A percentile compares a stretch with the other conserved stretches of the same genome.
Conservation (phyloP, 2,888 invertebrate genomes). For the Dicycla oo region DNA sequence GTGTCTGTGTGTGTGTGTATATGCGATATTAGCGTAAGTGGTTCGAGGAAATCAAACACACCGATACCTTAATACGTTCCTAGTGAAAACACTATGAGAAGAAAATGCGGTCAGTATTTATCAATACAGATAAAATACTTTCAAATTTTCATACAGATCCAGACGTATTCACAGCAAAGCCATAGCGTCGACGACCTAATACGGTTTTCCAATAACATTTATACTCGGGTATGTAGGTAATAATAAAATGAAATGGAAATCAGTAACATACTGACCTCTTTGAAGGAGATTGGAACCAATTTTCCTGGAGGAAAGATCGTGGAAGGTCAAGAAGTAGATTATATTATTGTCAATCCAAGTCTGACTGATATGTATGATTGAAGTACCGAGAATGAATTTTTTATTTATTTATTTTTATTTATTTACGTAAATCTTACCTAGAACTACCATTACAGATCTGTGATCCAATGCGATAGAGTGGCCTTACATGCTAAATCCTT, state of each 20-base stretch:
- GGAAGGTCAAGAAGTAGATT: constrained; percentile 71
- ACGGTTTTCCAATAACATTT: constrained; percentile 74
- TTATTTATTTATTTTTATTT: too few species aligned
- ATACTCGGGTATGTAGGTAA: constrained; percentile 70
- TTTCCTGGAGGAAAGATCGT: constrained; percentile 69
- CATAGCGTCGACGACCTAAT: constrained; percentile 66
- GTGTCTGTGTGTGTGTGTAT: constrained; percentile 52
- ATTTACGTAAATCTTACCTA: too few species aligned
- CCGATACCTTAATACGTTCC: constrained; percentile 10
- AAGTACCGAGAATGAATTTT: constrained; percentile 47
- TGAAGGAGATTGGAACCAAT: constrained; percentile 76
- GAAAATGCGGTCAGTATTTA: constrained; percentile 20
- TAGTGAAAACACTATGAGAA: constrained; percentile 11
- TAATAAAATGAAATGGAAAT: constrained; percentile 81
- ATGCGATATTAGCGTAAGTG: constrained; percentile 41
- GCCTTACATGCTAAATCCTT: too few species aligned
- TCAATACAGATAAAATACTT: constrained; percentile 26
- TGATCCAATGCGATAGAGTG: too few species aligned
- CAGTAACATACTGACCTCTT: constrained; percentile 78
- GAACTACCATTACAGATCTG: too few species aligned
- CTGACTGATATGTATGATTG: constrained; percentile 27
- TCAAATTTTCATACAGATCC: constrained; percentile 53
- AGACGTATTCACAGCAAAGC: constrained; percentile 61
- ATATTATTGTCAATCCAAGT: constrained; percentile 68
- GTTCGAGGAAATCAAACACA: constrained; percentile 26